phyloP scores from a whole-genome alignment of 2,888 invertebrate genomes.

The Margaritifera margaritifera region DNA sequence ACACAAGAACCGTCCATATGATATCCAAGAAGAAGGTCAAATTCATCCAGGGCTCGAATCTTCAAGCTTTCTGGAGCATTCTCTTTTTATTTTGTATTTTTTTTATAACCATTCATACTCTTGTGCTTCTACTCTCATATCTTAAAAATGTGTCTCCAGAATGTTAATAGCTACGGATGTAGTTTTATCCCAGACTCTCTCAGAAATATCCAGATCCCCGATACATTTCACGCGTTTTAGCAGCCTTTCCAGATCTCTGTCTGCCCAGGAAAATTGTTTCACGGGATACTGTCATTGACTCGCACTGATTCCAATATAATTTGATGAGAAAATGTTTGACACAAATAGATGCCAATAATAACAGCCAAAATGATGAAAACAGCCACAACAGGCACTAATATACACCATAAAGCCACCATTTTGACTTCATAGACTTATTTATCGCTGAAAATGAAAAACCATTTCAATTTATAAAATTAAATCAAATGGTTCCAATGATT shows the following conservation, averaged over 20 bases:
- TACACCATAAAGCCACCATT: too few relatives aligned
- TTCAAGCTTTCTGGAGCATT: slow-evolving; percentile 39
- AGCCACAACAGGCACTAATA: too few relatives aligned
- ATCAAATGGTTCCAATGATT: too few relatives aligned
- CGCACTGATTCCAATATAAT: slow-evolving; percentile 7
- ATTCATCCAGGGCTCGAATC: slow-evolving; percentile 30
- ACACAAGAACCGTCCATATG: slow-evolving; percentile 19
- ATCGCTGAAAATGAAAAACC: too few relatives aligned
- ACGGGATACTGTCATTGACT: slow-evolving; percentile 5
- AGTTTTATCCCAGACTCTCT: slow-evolving; percentile 8
- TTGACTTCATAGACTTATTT: too few relatives aligned
- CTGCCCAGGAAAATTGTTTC: background rate
- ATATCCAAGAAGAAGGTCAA: slow-evolving; percentile 32
- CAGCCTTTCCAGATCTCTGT: background rate
- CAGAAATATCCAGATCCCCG: slow-evolving; percentile 4
- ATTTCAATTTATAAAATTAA: too few relatives aligned
- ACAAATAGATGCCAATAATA: too few relatives aligned
- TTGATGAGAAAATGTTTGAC: too few relatives aligned
- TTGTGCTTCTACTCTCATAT: slow-evolving; percentile 7
- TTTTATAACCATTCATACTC: slow-evolving; percentile 21
- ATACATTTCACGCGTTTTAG: background rate
- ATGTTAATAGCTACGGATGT: background rate
- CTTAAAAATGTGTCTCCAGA: slow-evolving; percentile 5
- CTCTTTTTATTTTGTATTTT: too few relatives aligned
- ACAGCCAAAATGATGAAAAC: too few relatives aligned